These are phyloP conservation scores for Acrocephalus arundinaceus DNA, from an alignment of 2,113 vertebrate genomes.

Conservation along the genomic window DNA sequence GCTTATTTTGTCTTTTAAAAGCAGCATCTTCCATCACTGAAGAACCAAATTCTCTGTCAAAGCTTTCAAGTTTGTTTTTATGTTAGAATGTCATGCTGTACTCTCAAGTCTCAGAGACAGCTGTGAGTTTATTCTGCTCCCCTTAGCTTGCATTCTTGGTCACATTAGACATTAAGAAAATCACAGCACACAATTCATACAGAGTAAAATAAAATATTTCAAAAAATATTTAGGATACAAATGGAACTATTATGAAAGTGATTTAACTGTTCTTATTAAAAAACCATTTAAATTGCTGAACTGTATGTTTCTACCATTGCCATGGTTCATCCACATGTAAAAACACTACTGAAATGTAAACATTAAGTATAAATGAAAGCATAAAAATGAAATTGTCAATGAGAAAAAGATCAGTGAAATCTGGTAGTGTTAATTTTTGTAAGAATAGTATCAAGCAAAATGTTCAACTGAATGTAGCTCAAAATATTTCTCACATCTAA, in stretches of 20 bases:
- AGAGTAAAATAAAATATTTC: background rate
- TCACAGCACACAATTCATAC: background rate
- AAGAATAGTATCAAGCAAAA: background rate
- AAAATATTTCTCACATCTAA: background rate
- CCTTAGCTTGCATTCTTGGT: background rate
- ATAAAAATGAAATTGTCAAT: background rate
- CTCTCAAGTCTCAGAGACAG: background rate
- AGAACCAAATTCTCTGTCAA: background rate
- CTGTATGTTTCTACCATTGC: background rate
- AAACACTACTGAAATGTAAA: background rate
- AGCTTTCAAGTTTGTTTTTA: background rate
- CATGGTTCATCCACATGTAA: accelerated
- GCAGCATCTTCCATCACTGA: background rate
- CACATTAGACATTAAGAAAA: background rate
- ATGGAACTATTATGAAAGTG: background rate
- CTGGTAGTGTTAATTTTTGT: background rate
- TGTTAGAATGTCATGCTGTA: background rate
- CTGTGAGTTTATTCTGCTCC: background rate
- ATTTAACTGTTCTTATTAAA: background rate
- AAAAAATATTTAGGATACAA: background rate
- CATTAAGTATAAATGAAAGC: background rate
- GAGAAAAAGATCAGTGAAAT: background rate
- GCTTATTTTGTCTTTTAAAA: background rate
- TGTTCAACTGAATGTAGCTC: background rate
- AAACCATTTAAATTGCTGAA: background rate